A percentile compares a stretch with the other conserved stretches of the same genome.
These are phyloP conservation scores for Andrena hattorfiana DNA, from an alignment of 2,888 invertebrate genomes.

Conservation along the genomic window DNA sequence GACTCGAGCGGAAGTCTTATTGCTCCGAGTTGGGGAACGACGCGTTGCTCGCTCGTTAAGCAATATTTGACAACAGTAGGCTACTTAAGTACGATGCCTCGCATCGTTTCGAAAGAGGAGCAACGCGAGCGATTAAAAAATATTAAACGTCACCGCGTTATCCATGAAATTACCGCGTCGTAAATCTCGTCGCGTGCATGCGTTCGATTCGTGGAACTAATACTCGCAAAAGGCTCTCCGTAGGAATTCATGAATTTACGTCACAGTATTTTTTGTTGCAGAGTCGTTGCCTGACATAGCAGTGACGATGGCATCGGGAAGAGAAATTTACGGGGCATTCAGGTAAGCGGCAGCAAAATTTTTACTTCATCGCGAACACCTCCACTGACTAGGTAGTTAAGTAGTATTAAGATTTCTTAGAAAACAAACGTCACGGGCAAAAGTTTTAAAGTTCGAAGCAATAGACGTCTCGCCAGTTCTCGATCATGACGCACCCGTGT, in stretches of 20 bases:
- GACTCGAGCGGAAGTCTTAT: neutral
- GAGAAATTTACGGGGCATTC: slow-evolving; percentile 79
- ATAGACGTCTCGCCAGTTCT: neutral
- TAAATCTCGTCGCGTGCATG: slow-evolving; percentile 2
- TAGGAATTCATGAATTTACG: slow-evolving; percentile 9
- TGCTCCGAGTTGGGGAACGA: neutral
- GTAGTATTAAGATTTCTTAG: neutral
- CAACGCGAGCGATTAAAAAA: slow-evolving; percentile 1
- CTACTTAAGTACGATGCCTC: neutral
- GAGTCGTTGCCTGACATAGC: slow-evolving; percentile 79
- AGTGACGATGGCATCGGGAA: slow-evolving; percentile 80
- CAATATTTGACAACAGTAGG: neutral
- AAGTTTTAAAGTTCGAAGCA: neutral
- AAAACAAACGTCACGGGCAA: neutral
- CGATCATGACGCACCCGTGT: neutral
- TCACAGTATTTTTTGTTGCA: slow-evolving; percentile 60
- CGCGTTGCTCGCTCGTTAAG: neutral
- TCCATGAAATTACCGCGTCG: neutral
- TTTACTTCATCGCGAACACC: neutral
- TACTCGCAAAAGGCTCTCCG: neutral
- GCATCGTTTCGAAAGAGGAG: neutral
- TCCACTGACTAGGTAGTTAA: neutral
- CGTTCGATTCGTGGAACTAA: neutral
- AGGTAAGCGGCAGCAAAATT: slow-evolving; percentile 65
- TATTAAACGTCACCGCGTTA: slow-evolving; percentile 7